Percentiles rank a stretch among this genome's conserved stretches.
phyloP scores from a whole-genome alignment of 2,888 invertebrate genomes.

The Bruchidius siliquastri region DNA sequence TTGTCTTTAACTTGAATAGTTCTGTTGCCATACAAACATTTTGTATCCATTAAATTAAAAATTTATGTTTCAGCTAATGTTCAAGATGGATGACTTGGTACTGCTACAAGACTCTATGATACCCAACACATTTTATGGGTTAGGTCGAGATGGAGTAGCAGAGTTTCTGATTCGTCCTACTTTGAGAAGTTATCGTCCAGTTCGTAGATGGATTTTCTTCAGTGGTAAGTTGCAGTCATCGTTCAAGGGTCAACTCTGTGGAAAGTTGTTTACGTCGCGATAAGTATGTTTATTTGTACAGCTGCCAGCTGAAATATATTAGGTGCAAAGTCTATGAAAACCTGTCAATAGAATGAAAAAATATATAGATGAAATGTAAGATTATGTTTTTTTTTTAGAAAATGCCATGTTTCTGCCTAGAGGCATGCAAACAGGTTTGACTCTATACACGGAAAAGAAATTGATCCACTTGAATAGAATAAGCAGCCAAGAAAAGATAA shows the following conservation, averaged over 20 bases:
- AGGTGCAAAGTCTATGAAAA: too few relatives aligned
- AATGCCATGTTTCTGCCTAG: constrained; percentile 33
- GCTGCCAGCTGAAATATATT: too few relatives aligned
- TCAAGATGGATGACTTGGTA: constrained; percentile 31
- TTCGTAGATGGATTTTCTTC: background rate
- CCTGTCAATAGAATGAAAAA: too few relatives aligned
- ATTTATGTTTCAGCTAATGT: constrained; percentile 28
- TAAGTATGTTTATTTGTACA: too few relatives aligned
- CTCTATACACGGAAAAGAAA: constrained; percentile 41
- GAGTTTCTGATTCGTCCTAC: constrained; percentile 29
- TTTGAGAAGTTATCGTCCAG: background rate
- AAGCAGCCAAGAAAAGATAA: constrained; percentile 17
- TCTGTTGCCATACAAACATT: too few relatives aligned
- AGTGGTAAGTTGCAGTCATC: background rate
- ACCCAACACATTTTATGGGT: constrained; percentile 42
- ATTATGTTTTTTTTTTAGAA: too few relatives aligned
- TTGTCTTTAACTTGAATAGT: too few relatives aligned
- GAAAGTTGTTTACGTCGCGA: too few relatives aligned
- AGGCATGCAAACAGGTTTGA: constrained; percentile 38
- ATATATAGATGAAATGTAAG: too few relatives aligned
- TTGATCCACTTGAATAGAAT: constrained; percentile 31
- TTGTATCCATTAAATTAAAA: too few relatives aligned
- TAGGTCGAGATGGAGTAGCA: constrained; percentile 25
- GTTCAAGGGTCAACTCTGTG: too few relatives aligned
- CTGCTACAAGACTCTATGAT: constrained; percentile 38